phyloP scores from a whole-genome alignment of 2,888 invertebrate genomes.

The Phlogophora meticulosa region DNA sequence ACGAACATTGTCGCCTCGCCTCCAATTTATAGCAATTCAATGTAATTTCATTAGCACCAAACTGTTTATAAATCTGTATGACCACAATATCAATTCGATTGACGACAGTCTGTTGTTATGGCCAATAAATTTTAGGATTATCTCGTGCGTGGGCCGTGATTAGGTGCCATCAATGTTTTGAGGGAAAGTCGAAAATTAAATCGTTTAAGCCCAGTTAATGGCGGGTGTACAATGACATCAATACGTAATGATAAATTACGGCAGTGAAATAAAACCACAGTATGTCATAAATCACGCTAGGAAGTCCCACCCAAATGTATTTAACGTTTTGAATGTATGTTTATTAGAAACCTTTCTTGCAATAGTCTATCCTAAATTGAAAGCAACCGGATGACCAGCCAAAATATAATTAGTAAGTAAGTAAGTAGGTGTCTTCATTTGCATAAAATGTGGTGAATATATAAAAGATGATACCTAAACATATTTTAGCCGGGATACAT shows the following conservation, averaged over 20 bases:
- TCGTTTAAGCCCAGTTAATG: conserved; percentile 87
- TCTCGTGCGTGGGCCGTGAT: conserved; percentile 87
- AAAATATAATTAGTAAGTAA: too few species aligned
- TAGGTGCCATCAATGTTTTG: conserved; percentile 85
- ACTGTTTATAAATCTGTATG: conserved; percentile 85
- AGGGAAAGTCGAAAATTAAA: conserved; percentile 89
- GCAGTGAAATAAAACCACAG: conserved; percentile 67
- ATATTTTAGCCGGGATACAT: too few species aligned
- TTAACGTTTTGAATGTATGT: conserved; percentile 43
- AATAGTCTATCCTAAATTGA: too few species aligned
- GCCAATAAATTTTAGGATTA: conserved; percentile 90
- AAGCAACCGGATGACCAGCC: too few species aligned
- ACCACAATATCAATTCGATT: conserved; percentile 81
- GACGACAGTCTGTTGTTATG: conserved; percentile 86
- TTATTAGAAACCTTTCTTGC: conserved; percentile 25
- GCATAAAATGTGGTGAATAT: too few species aligned
- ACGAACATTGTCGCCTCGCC: conserved; percentile 76
- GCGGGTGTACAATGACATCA: conserved; percentile 78
- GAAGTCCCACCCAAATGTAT: conserved; percentile 57
- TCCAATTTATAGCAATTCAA: conserved; percentile 87
- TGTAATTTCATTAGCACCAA: conserved; percentile 88
- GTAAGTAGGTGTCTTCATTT: too few species aligned
- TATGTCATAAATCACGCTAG: conserved; percentile 67
- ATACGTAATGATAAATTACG: conserved; percentile 79
- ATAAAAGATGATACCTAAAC: too few species aligned